phyloP scores from a whole-genome alignment of 2,797 vertebrate species.

The Xenops minutus region DNA sequence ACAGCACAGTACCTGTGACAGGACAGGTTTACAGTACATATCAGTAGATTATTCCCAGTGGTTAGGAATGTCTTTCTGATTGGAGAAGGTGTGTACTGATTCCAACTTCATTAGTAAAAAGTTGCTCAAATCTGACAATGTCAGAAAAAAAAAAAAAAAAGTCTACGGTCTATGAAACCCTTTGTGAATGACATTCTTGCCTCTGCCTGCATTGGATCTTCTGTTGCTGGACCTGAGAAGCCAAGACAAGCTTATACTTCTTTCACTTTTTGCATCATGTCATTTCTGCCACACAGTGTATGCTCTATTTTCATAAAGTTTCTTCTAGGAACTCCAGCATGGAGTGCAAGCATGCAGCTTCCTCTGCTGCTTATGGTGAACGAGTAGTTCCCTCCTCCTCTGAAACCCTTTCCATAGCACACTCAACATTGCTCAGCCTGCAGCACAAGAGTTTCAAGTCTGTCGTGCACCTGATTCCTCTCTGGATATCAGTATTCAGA shows the following conservation, averaged over 20 bases:
- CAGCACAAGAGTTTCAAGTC: background rate
- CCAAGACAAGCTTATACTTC: background rate
- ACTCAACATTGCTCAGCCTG: background rate
- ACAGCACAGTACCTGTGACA: background rate
- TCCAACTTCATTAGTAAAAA: background rate
- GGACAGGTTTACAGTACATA: background rate
- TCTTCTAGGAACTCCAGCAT: background rate
- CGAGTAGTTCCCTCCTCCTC: background rate
- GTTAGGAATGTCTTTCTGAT: background rate
- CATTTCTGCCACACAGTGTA: background rate
- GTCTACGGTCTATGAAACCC: background rate
- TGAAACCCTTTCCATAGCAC: background rate
- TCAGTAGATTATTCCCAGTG: background rate
- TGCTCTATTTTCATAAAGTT: background rate
- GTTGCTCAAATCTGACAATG: background rate
- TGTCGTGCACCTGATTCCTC: constrained; percentile 1
- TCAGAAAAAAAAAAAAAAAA: background rate
- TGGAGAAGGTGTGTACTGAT: background rate
- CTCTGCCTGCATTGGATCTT: background rate
- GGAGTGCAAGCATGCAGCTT: background rate
- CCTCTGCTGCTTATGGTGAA: background rate
- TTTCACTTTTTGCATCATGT: constrained; percentile 1
- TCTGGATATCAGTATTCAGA: background rate
- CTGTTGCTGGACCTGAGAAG: constrained; percentile 10
- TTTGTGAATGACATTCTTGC: background rate